These are phyloP conservation scores for Rutilus rutilus DNA, from an alignment of 2,113 vertebrate species.

Conservation along the genomic window DNA sequence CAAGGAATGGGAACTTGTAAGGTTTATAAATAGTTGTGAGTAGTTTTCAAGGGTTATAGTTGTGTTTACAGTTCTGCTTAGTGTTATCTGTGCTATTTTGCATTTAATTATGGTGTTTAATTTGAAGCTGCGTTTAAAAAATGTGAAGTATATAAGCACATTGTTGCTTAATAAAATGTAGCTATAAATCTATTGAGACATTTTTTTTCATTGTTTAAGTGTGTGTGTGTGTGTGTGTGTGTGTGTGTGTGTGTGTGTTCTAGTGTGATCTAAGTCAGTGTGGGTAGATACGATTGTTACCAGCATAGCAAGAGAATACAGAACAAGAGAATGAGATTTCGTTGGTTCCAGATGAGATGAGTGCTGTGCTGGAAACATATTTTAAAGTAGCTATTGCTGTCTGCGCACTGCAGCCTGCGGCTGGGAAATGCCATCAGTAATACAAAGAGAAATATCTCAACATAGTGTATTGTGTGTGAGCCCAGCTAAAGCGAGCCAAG, in stretches of 20 bases:
- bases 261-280: constrained; percentile 19
- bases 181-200: too few species aligned
- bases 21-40: neutral
- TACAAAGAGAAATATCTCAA: constrained; percentile 65
- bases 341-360: constrained; percentile 70
- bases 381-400: constrained; percentile 72
- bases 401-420: constrained; percentile 58
- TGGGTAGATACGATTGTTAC: constrained; percentile 49
- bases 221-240: constrained; percentile 16
- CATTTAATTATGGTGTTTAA: neutral
- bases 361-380: constrained; percentile 64
- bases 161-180: neutral
- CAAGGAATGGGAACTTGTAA: neutral
- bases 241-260: too few species aligned
- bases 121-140: neutral
- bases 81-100: neutral
- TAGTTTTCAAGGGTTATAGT: neutral
- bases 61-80: neutral
- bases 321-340: constrained; percentile 68
- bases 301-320: constrained; percentile 49
- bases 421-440: constrained; percentile 71
- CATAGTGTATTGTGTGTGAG: constrained; percentile 20
- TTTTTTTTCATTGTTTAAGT: too few species aligned
- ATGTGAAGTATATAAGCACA: neutral
- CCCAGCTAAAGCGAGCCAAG: constrained; percentile 42